A percentile compares a stretch with the other conserved stretches of the same genome.
These are phyloP conservation scores for Neoitamus cyanurus DNA, from an alignment of 2,888 invertebrate genomes.

Conservation along the genomic window DNA sequence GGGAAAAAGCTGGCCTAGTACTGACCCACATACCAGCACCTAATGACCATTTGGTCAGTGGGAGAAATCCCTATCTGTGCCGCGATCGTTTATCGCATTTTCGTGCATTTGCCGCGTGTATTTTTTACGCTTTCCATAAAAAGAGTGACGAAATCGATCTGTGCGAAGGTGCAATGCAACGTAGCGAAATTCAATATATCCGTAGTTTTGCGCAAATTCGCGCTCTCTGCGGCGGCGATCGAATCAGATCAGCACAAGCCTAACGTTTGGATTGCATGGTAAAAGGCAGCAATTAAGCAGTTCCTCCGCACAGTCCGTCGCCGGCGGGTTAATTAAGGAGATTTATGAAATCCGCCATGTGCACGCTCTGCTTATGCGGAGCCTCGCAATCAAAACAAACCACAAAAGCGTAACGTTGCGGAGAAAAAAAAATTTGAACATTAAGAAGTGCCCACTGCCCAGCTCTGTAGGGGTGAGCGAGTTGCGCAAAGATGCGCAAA, in stretches of 20 bases:
- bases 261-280: neutral
- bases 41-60: neutral
- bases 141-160: neutral
- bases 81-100: neutral
- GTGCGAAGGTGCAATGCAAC: neutral
- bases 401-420: neutral
- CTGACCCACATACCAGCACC: neutral
- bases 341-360: slow-evolving; percentile 40
- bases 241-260: neutral
- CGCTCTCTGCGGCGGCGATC: neutral
- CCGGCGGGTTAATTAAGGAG: slow-evolving; percentile 30
- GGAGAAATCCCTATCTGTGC: neutral
- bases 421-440: neutral
- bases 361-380: slow-evolving; percentile 29
- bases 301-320: neutral
- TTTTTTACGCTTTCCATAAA: neutral
- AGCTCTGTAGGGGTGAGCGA: neutral
- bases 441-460: neutral
- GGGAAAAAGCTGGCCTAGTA: neutral
- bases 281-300: neutral
- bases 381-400: neutral
- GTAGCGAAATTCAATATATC: neutral
- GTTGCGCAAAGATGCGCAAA: neutral
- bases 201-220: slow-evolving; percentile 6
- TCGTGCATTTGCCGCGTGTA: neutral